These are phyloP conservation scores for Phainopepla nitens DNA, from an alignment of 2,113 vertebrate genomes.

Conservation along the genomic window DNA sequence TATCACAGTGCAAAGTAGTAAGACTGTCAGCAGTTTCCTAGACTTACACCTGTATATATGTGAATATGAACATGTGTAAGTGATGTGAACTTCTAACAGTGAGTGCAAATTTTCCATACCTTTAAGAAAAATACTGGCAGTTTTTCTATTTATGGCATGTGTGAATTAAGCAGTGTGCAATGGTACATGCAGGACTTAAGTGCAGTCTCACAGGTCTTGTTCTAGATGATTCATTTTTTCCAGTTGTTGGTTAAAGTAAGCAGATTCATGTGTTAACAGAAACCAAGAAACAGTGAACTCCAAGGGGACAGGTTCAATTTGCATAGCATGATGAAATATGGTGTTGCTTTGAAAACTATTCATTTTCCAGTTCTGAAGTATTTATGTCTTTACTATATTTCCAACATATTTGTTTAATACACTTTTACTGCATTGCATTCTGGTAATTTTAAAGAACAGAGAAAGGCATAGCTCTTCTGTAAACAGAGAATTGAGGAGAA, in stretches of 20 bases:
- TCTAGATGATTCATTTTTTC: constrained; percentile 12
- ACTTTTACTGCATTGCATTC: neutral
- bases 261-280: neutral
- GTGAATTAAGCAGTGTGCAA: neutral
- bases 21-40: neutral
- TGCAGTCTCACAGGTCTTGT: neutral
- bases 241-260: neutral
- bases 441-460: neutral
- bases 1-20: neutral
- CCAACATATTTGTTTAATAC: neutral
- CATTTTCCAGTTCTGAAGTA: neutral
- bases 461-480: neutral
- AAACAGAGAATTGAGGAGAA: neutral
- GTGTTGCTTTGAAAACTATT: neutral
- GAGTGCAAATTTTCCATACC: neutral
- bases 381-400: neutral
- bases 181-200: neutral
- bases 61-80: neutral
- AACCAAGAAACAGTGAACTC: neutral
- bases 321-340: neutral
- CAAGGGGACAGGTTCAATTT: neutral
- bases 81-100: neutral
- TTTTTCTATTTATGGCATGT: neutral
- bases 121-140: neutral
- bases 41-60: fast-evolving